These are phyloP conservation scores for Aplysia californica DNA, from an alignment of 1,140 invertebrate genomes.

Conservation along the genomic window DNA sequence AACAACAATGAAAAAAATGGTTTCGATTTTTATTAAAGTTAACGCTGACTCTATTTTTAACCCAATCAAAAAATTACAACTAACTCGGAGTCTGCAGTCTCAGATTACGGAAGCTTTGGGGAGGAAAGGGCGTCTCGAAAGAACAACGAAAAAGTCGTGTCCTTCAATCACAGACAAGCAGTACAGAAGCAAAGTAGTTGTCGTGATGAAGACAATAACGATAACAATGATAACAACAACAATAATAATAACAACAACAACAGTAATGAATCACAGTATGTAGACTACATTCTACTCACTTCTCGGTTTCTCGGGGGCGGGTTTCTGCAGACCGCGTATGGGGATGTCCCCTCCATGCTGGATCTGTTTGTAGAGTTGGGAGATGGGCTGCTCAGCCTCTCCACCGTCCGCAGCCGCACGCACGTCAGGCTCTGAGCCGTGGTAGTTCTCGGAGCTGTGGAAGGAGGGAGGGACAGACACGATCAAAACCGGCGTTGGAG, in stretches of 20 bases:
- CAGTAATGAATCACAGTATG: neutral
- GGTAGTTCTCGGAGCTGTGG: conserved; percentile 23
- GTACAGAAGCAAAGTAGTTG: neutral
- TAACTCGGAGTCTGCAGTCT: too few relatives aligned
- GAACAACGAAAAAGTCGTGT: too few relatives aligned
- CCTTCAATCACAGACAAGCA: too few relatives aligned
- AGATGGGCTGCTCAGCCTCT: conserved; percentile 72
- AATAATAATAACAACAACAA: neutral
- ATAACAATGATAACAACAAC: conserved; percentile 2
- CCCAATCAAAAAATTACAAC: too few relatives aligned
- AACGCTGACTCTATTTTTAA: too few relatives aligned
- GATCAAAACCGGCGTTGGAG: neutral
- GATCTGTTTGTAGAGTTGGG: conserved; percentile 84
- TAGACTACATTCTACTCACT: too few relatives aligned
- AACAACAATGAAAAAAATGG: too few relatives aligned
- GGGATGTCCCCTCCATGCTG: conserved; percentile 87
- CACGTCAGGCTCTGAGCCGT: conserved; percentile 27
- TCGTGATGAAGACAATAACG: neutral
- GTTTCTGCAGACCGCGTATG: conserved; percentile 69
- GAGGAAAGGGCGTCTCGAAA: too few relatives aligned
- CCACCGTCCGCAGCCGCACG: conserved; percentile 33
- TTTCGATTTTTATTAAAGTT: too few relatives aligned
- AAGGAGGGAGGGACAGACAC: neutral
- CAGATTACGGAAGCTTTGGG: too few relatives aligned
- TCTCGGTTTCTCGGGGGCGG: conserved; percentile 77